Conservation (phyloP, 2,888 invertebrate genomes). For the Idaea dimidiata region DNA sequence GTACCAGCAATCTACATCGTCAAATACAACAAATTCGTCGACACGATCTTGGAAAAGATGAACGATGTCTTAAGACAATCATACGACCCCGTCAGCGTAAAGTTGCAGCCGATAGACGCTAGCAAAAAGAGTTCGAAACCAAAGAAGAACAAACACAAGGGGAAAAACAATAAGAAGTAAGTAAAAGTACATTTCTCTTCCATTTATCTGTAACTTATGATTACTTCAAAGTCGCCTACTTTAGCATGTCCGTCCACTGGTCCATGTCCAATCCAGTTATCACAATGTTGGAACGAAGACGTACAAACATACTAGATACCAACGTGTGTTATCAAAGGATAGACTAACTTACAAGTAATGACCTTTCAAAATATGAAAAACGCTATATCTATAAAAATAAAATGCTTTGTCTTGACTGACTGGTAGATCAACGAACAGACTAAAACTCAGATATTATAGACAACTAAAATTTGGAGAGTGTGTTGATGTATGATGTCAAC, state of each 20-base stretch:
- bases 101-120: conserved; percentile 80
- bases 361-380: too few relatives aligned
- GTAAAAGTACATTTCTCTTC: conserved; percentile 6
- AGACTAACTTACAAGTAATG: too few relatives aligned
- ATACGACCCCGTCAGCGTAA: conserved; percentile 92
- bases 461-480: too few relatives aligned
- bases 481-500: too few relatives aligned
- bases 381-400: too few relatives aligned
- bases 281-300: background rate
- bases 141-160: conserved; percentile 55
- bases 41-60: conserved; percentile 90
- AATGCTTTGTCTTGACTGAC: too few relatives aligned
- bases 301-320: background rate
- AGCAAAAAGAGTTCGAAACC: conserved; percentile 77
- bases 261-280: background rate
- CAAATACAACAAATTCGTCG: conserved; percentile 92
- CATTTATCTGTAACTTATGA: too few relatives aligned
- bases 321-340: background rate
- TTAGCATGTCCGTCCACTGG: too few relatives aligned
- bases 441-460: too few relatives aligned
- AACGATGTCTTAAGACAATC: conserved; percentile 89
- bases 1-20: conserved; percentile 88
- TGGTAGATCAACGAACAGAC: too few relatives aligned
- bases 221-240: too few relatives aligned
- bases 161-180: conserved; percentile 50